These are phyloP conservation scores for Melanostoma scalare DNA, from an alignment of 2,888 invertebrate genomes.

Conservation along the genomic window DNA sequence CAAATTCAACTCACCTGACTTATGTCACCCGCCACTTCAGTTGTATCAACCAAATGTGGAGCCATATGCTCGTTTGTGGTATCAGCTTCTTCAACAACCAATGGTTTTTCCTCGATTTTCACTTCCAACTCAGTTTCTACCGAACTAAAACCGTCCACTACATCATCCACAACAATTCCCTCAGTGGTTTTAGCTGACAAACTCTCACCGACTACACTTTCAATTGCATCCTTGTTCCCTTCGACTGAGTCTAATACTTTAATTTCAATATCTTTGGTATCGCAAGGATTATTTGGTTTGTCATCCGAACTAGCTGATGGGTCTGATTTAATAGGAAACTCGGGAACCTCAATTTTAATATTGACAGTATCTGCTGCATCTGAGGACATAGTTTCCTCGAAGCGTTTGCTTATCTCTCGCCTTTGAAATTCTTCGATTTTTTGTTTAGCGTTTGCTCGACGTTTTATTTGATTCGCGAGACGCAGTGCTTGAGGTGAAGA, in stretches of 20 bases:
- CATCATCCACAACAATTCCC: background rate
- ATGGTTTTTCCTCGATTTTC: slow-evolving; percentile 18
- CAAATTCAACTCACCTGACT: slow-evolving; percentile 83
- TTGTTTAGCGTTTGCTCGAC: slow-evolving; percentile 84
- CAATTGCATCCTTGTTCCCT: slow-evolving; percentile 12
- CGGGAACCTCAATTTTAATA: slow-evolving; percentile 42
- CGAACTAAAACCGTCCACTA: slow-evolving; percentile 37
- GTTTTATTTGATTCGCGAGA: slow-evolving; percentile 85
- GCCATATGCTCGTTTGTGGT: slow-evolving; percentile 83
- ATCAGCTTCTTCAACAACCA: slow-evolving; percentile 75
- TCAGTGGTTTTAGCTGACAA: slow-evolving; percentile 4
- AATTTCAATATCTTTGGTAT: slow-evolving; percentile 61
- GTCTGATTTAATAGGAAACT: background rate
- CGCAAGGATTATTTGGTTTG: slow-evolving; percentile 48
- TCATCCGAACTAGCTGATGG: slow-evolving; percentile 12
- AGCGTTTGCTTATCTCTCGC: slow-evolving; percentile 80
- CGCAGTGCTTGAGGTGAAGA: slow-evolving; percentile 89
- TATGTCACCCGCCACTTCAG: slow-evolving; percentile 85
- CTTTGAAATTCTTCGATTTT: slow-evolving; percentile 82
- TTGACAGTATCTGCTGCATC: slow-evolving; percentile 38
- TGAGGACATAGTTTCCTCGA: slow-evolving; percentile 77
- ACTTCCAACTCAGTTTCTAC: slow-evolving; percentile 18
- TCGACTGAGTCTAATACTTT: slow-evolving; percentile 33
- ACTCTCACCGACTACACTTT: slow-evolving; percentile 4
- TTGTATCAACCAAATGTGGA: slow-evolving; percentile 86